Evolutionary conservation across 1,140 invertebrate genomes (phyloP).

Genomic region (Plectus sambesii): DNA sequence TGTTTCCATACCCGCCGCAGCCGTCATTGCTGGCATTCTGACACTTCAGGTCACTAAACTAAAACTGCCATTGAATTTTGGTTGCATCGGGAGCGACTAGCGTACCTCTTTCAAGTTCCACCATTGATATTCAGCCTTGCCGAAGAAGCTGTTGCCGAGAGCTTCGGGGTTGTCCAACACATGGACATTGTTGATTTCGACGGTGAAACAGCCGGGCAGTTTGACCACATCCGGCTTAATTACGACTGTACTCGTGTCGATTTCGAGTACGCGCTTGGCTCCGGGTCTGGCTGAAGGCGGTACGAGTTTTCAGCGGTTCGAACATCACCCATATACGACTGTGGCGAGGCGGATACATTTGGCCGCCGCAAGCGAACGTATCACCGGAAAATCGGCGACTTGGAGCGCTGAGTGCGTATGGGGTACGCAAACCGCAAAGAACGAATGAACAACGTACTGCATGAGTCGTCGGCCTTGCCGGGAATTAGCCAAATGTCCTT

Average conservation of each 20-base stretch:
- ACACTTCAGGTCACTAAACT: slow-evolving; percentile 41
- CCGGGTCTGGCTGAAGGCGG: slow-evolving; percentile 39
- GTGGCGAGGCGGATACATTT: slow-evolving; percentile 4
- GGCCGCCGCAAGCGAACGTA: not conserved
- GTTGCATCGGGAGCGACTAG: no score
- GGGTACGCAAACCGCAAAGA: not conserved
- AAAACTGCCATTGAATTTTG: no score
- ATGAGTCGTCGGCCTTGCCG: slow-evolving; percentile 40
- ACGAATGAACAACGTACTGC: slow-evolving; percentile 35
- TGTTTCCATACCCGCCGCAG: slow-evolving; percentile 43
- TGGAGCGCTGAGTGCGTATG: not conserved
- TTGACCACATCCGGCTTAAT: slow-evolving; percentile 38
- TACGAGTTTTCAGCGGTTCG: no score
- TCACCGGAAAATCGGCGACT: not conserved
- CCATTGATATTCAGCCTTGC: slow-evolving; percentile 45
- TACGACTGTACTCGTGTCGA: slow-evolving; percentile 38
- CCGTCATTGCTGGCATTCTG: slow-evolving; percentile 43
- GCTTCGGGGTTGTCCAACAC: slow-evolving; percentile 29
- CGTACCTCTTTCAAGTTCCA: slow-evolving; percentile 43
- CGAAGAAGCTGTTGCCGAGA: slow-evolving; percentile 35
- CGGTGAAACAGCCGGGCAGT: slow-evolving; percentile 44
- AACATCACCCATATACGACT: slow-evolving; percentile 14
- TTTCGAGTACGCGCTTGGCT: slow-evolving; percentile 33
- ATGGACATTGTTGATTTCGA: slow-evolving; percentile 42
- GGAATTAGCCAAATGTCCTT: slow-evolving; percentile 45